Conservation (phyloP, 2,113 vertebrate genomes). For the Esox niger region DNA sequence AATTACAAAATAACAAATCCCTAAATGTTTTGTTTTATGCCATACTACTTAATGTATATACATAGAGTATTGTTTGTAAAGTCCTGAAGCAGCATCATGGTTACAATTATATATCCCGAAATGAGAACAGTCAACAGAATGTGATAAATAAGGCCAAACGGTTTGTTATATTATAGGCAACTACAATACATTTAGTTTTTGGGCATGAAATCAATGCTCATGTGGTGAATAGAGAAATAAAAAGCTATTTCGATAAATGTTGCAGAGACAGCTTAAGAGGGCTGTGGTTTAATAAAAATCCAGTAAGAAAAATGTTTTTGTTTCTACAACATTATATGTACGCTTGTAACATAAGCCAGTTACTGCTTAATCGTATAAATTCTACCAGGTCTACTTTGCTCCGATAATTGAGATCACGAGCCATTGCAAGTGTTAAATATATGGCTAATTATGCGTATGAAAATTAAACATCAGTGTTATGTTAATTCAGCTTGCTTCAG, state of each 20-base stretch:
- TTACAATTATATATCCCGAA: too few species aligned
- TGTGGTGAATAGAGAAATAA: too few species aligned
- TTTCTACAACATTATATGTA: neutral
- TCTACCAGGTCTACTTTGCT: constrained; percentile 64
- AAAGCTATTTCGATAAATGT: neutral
- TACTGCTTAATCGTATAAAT: constrained; percentile 14
- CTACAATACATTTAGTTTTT: too few species aligned
- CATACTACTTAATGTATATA: too few species aligned
- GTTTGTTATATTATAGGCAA: too few species aligned
- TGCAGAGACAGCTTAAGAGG: neutral
- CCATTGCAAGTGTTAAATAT: constrained; percentile 96
- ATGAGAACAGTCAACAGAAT: too few species aligned
- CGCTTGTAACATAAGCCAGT: neutral
- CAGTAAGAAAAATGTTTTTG: neutral
- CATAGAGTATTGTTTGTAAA: too few species aligned
- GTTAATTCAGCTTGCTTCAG: constrained; percentile 93
- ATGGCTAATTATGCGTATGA: constrained; percentile 99
- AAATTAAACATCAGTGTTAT: constrained; percentile 99
- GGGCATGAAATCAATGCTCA: too few species aligned
- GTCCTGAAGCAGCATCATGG: too few species aligned
- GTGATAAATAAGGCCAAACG: too few species aligned
- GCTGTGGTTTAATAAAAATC: neutral
- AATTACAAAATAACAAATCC: too few species aligned
- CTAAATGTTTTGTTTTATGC: too few species aligned
- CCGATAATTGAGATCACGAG: constrained; percentile 81